A percentile compares a stretch with the other conserved stretches of the same genome.
phyloP scores from a whole-genome alignment of 2,888 invertebrate species.

The Stegophylla sp. region DNA sequence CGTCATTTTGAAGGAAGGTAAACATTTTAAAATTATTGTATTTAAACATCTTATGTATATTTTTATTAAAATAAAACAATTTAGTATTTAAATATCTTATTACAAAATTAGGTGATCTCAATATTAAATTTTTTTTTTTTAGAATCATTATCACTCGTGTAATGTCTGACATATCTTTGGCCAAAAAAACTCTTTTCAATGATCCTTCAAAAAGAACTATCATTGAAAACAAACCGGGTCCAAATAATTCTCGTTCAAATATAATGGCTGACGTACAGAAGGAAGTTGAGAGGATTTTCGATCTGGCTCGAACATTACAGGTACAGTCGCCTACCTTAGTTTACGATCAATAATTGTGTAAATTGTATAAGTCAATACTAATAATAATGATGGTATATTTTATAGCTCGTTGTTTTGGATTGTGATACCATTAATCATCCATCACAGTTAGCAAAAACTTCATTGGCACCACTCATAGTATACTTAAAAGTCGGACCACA shows the following conservation, averaged over 20 bases:
- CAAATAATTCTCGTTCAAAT: conserved; percentile 83
- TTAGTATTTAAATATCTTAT: no score
- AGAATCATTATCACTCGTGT: conserved; percentile 99
- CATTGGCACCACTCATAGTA: conserved; percentile 96
- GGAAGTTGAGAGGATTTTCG: conserved; percentile 99
- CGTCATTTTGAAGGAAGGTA: conserved; percentile 97
- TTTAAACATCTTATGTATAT: no score
- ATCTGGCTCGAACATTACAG: conserved; percentile 91
- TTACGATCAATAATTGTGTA: background rate
- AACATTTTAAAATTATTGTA: conserved; percentile 62
- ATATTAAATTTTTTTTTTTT: background rate
- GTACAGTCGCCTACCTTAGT: conserved; percentile 64
- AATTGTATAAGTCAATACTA: background rate
- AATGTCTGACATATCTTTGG: conserved; percentile 97
- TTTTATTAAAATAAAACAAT: no score
- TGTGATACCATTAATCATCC: conserved; percentile 99
- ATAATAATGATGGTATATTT: conserved; percentile 41
- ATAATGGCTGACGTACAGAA: conserved; percentile 90
- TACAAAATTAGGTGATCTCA: no score
- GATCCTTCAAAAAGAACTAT: conserved; percentile 97
- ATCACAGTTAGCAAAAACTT: conserved; percentile 98
- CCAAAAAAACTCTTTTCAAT: conserved; percentile 96
- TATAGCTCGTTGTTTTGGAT: conserved; percentile 94
- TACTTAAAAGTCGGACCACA: conserved; percentile 99
- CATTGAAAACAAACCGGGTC: conserved; percentile 79